Conservation (phyloP, 2,797 vertebrate genomes). For the Martes flavigula region DNA sequence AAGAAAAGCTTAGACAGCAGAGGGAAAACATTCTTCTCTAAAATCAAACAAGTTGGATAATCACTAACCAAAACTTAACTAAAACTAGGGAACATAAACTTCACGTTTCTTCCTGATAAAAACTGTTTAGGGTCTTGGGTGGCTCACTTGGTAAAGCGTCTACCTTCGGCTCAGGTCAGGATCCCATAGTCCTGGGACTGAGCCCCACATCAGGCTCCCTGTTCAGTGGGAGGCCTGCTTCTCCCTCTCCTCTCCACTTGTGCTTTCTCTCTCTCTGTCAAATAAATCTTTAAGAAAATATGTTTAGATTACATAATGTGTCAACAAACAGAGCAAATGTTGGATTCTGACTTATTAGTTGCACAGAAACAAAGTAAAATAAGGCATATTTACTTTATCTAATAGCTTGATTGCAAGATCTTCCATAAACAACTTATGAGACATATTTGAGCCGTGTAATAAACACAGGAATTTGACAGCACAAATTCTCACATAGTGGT, state of each 20-base stretch:
- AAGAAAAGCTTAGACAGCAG: neutral
- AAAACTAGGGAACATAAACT: neutral
- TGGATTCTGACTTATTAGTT: neutral
- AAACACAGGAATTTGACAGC: slow-evolving; percentile 91
- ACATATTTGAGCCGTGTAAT: slow-evolving; percentile 86
- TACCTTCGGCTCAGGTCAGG: no score
- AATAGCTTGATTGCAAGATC: slow-evolving; percentile 89
- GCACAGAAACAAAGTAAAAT: slow-evolving; percentile 31
- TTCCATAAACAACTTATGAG: slow-evolving; percentile 90
- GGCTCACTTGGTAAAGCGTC: no score
- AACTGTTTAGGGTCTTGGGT: neutral
- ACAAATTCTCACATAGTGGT: slow-evolving; percentile 92
- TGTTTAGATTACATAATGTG: neutral
- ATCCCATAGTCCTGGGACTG: no score
- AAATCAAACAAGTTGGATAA: neutral
- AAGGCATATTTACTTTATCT: slow-evolving; percentile 88
- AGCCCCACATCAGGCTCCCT: no score
- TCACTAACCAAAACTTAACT: neutral
- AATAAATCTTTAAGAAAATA: no score
- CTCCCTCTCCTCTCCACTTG: no score
- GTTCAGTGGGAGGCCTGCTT: no score
- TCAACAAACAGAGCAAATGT: neutral
- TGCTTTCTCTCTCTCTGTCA: no score
- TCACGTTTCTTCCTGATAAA: neutral
- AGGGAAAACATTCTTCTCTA: neutral